phyloP scores from a whole-genome alignment of 2,113 vertebrate genomes.

The Elephas maximus region DNA sequence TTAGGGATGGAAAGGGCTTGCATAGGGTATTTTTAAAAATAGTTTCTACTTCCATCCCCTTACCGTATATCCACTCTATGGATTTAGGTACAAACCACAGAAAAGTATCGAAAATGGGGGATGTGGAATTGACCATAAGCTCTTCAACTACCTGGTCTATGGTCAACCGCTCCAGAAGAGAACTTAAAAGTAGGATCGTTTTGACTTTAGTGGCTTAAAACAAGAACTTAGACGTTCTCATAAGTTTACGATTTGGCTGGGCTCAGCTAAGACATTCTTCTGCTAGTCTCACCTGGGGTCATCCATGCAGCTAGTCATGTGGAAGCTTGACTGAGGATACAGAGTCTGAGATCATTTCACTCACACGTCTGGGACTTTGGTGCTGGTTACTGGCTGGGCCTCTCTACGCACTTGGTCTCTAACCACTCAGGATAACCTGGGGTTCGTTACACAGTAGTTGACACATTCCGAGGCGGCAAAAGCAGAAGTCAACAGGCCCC shows the following conservation, averaged over 20 bases:
- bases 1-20: neutral
- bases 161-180: neutral
- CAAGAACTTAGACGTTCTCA: neutral
- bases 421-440: neutral
- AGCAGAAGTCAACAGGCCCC: neutral
- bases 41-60: neutral
- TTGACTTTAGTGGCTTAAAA: neutral
- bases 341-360: neutral
- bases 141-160: slow-evolving; percentile 28
- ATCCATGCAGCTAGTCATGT: neutral
- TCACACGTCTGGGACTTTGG: neutral
- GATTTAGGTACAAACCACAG: neutral
- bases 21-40: neutral
- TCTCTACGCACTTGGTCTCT: neutral
- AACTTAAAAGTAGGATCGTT: neutral
- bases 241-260: neutral
- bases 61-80: neutral
- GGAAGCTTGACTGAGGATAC: neutral
- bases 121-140: neutral
- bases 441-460: neutral
- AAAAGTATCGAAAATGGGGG: neutral
- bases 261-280: neutral
- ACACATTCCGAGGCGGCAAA: neutral
- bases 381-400: neutral
- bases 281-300: neutral